These are phyloP conservation scores for Drosophila gunungcola DNA, from an alignment of 1,140 invertebrate species.

Conservation along the genomic window DNA sequence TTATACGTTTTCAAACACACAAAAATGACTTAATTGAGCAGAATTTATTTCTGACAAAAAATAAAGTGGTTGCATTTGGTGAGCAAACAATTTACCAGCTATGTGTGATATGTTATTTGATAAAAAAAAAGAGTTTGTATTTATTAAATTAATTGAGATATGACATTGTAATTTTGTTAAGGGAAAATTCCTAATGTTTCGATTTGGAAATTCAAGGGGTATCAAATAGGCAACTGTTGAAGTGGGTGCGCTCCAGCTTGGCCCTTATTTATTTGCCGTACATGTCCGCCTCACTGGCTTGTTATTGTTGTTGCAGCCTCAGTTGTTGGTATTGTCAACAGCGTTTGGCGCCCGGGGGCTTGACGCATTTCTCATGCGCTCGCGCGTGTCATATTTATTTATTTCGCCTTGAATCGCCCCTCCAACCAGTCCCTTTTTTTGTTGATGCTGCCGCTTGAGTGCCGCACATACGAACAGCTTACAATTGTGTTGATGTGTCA, in stretches of 20 bases:
- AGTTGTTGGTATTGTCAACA: conserved; percentile 57
- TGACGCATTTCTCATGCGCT: conserved; percentile 75
- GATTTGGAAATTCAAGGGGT: conserved; percentile 14
- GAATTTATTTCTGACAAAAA: conserved; percentile 2
- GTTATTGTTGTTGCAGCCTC: conserved; percentile 37
- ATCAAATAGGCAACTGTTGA: conserved; percentile 19
- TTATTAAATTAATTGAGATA: background rate
- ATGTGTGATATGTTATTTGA: background rate
- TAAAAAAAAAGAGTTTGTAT: background rate
- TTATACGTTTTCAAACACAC: conserved; percentile 2
- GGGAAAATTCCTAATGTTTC: too few species aligned
- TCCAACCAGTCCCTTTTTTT: conserved; percentile 12
- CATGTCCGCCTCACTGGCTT: conserved; percentile 41
- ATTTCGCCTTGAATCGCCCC: conserved; percentile 59
- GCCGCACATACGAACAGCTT: conserved; percentile 34
- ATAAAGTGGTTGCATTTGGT: background rate
- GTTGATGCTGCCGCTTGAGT: conserved; percentile 6
- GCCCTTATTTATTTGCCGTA: conserved; percentile 58
- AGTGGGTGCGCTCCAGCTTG: conserved; percentile 8
- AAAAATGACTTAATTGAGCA: conserved; percentile 11
- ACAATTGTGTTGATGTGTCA: conserved; percentile 63
- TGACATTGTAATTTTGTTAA: too few species aligned
- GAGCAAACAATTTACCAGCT: background rate
- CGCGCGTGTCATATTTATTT: conserved; percentile 81
- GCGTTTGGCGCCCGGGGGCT: conserved; percentile 61